A percentile compares a stretch with the other conserved stretches of the same genome.
Evolutionary conservation across 2,797 vertebrate species (phyloP).

Genomic region (Acridotheres tristis): DNA sequence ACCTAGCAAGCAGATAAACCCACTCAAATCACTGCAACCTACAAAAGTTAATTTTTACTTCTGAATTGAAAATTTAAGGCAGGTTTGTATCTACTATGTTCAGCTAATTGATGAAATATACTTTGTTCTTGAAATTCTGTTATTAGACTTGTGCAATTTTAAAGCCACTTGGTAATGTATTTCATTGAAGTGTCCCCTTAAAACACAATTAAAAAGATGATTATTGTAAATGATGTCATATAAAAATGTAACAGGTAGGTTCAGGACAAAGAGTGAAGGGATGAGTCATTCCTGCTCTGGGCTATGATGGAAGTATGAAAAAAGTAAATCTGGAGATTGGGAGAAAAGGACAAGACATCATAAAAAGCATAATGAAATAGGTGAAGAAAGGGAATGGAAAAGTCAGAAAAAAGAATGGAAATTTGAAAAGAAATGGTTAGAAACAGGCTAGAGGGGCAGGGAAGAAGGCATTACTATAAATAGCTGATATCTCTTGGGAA

Average conservation of each 20-base stretch:
- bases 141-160: background rate
- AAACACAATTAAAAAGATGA: background rate
- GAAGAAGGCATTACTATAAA: conserved; percentile 2
- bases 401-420: background rate
- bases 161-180: background rate
- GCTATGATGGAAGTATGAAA: background rate
- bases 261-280: background rate
- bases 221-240: background rate
- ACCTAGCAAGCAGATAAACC: background rate
- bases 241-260: background rate
- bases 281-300: background rate
- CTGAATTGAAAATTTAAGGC: conserved; percentile 33
- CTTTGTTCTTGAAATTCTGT: background rate
- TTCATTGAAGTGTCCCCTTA: background rate
- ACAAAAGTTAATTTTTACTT: conserved; percentile 47
- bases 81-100: background rate
- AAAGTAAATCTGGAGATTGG: background rate
- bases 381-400: background rate
- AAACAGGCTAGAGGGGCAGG: background rate
- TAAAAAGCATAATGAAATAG: background rate
- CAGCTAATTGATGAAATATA: background rate
- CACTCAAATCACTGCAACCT: background rate
- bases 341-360: background rate
- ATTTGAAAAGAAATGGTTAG: background rate
- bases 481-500: conserved; percentile 4